phyloP scores from a whole-genome alignment of 2,888 invertebrate species.

The Panopea generosa region DNA sequence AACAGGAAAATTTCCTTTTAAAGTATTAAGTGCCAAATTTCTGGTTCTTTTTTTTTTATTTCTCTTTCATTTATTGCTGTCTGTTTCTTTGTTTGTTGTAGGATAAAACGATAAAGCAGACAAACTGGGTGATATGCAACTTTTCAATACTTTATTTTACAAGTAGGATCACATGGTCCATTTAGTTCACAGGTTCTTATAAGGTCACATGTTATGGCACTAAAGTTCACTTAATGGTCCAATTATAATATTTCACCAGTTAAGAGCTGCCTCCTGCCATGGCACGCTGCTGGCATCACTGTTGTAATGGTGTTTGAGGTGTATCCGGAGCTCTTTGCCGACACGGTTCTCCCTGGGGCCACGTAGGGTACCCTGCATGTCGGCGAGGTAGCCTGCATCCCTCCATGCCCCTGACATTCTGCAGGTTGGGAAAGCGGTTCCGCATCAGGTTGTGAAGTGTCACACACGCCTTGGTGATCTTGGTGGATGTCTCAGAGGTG shows the following conservation, averaged over 20 bases:
- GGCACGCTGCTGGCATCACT: conserved; percentile 1
- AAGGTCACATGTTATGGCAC: background rate
- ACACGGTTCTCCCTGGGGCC: background rate
- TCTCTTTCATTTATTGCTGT: background rate
- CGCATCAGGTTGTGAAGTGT: conserved; percentile 4
- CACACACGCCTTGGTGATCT: conserved; percentile 8
- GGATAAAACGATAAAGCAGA: background rate
- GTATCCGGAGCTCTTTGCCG: conserved; percentile 1
- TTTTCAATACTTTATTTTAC: too few species aligned
- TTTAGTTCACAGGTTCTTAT: background rate
- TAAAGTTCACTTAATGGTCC: too few species aligned
- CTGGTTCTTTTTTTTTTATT: too few species aligned
- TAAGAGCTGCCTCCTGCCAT: conserved; percentile 5
- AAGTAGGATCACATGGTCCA: background rate
- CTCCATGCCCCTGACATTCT: conserved; percentile 13
- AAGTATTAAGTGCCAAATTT: too few species aligned
- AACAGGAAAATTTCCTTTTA: too few species aligned
- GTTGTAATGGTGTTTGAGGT: conserved; percentile 10
- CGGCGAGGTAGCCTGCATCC: too few species aligned
- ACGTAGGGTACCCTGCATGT: conserved; percentile 2
- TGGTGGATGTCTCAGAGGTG: conserved; percentile 1
- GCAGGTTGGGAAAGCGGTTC: conserved; percentile 11
- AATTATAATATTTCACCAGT: background rate
- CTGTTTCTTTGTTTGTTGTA: background rate
- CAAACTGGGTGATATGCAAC: too few species aligned